These are phyloP conservation scores for Apeira syringaria DNA, from an alignment of 2,888 invertebrate genomes.

Conservation along the genomic window DNA sequence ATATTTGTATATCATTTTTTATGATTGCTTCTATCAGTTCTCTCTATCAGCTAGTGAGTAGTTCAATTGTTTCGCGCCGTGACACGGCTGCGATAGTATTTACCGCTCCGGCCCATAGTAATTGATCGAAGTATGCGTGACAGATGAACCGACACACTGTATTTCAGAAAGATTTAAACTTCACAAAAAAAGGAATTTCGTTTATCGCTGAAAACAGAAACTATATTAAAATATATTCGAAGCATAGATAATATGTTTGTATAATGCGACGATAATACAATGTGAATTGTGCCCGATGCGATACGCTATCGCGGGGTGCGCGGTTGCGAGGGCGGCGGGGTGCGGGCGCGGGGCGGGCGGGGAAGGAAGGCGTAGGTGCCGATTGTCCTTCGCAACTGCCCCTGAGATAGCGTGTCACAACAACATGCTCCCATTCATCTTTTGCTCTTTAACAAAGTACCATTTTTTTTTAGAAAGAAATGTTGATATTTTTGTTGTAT, in stretches of 20 bases:
- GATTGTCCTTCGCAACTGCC: constrained; percentile 71
- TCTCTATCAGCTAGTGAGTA: too few relatives aligned
- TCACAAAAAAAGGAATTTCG: not conserved
- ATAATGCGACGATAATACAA: constrained; percentile 17
- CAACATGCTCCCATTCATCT: constrained; percentile 50
- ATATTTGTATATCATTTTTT: too few relatives aligned
- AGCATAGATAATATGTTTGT: not conserved
- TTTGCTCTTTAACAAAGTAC: constrained; percentile 20
- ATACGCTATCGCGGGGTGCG: constrained; percentile 53
- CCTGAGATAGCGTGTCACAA: constrained; percentile 58
- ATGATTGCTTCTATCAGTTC: too few relatives aligned
- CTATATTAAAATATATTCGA: not conserved
- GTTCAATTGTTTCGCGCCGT: too few relatives aligned
- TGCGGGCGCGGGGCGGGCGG: constrained; percentile 32
- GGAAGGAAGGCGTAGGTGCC: constrained; percentile 66
- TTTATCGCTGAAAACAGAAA: not conserved
- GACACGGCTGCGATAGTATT: too few relatives aligned
- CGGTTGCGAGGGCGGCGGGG: constrained; percentile 36
- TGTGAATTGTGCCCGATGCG: constrained; percentile 46
- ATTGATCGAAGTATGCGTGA: too few relatives aligned
- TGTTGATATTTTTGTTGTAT: too few relatives aligned
- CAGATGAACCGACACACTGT: constrained; percentile 63
- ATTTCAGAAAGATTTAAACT: not conserved
- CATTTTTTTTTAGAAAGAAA: constrained; percentile 13
- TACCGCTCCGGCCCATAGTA: too few relatives aligned